phyloP scores from a whole-genome alignment of 2,797 vertebrate species.

The Prunella strophiata region DNA sequence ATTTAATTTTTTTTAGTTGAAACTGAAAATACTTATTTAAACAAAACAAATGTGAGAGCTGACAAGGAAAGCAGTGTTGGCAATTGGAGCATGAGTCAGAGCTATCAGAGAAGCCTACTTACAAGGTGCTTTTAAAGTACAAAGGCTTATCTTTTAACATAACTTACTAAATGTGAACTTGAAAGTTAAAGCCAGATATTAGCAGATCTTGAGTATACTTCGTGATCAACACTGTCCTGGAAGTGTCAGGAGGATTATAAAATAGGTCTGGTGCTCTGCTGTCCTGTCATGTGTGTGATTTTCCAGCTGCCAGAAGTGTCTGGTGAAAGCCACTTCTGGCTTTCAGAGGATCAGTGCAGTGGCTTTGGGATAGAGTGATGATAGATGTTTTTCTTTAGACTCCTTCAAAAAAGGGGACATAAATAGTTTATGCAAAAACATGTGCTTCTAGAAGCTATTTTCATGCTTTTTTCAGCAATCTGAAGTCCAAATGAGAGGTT shows the following conservation, averaged over 20 bases:
- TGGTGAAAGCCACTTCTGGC: neutral
- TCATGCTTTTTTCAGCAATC: neutral
- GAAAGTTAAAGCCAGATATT: neutral
- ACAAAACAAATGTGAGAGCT: neutral
- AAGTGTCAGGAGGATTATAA: neutral
- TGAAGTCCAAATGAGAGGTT: slow-evolving; percentile 12
- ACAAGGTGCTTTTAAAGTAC: neutral
- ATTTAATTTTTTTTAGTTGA: neutral
- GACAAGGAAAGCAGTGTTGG: neutral
- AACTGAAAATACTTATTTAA: neutral
- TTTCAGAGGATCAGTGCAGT: neutral
- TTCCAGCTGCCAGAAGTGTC: neutral
- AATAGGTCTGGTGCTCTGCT: neutral
- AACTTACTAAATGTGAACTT: neutral
- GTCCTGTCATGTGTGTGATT: neutral
- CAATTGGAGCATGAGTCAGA: neutral
- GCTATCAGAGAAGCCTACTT: neutral
- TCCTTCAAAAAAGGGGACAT: neutral
- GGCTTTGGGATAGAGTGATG: neutral
- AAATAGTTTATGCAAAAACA: neutral
- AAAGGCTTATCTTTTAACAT: neutral
- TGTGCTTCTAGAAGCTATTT: slow-evolving; percentile 41
- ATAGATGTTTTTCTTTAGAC: neutral
- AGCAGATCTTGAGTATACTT: neutral
- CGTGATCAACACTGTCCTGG: accelerated